A percentile compares a stretch with the other conserved stretches of the same genome.
Conservation (phyloP, 2,888 invertebrate species). For the Artemia sinica region DNA sequence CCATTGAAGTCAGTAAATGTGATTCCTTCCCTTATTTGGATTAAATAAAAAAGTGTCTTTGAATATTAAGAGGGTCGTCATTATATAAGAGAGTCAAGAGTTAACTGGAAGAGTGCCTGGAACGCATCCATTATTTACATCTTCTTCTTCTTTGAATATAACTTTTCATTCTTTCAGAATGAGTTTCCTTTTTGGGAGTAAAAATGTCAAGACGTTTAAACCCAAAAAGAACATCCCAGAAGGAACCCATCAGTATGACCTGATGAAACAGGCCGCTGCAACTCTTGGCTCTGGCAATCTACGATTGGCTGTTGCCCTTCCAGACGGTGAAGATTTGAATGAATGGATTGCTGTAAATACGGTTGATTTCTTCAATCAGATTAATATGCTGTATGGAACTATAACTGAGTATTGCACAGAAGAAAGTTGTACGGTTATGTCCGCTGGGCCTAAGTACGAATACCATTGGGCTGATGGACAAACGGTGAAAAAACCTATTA, state of each 20-base stretch:
- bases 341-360: constrained; percentile 99
- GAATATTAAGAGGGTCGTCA: too few relatives aligned
- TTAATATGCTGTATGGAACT: constrained; percentile 98
- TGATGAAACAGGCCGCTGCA: constrained; percentile 97
- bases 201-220: constrained; percentile 92
- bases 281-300: constrained; percentile 94
- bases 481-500: constrained; percentile 93
- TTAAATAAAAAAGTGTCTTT: too few relatives aligned
- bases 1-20: too few relatives aligned
- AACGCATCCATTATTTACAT: too few relatives aligned
- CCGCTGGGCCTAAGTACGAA: constrained; percentile 95
- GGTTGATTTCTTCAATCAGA: constrained; percentile 99
- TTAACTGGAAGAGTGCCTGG: too few relatives aligned
- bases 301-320: constrained; percentile 82
- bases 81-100: too few relatives aligned
- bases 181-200: constrained; percentile 41
- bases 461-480: constrained; percentile 99
- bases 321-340: constrained; percentile 96
- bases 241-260: constrained; percentile 93
- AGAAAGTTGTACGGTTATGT: constrained; percentile 93
- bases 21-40: too few relatives aligned
- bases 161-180: constrained; percentile 15
- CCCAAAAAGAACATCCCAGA: constrained; percentile 98
- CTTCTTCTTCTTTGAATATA: too few relatives aligned
- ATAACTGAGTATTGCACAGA: constrained; percentile 99